These are phyloP conservation scores for Hippocampus kuda DNA, from an alignment of 2,797 vertebrate genomes.

Conservation along the genomic window DNA sequence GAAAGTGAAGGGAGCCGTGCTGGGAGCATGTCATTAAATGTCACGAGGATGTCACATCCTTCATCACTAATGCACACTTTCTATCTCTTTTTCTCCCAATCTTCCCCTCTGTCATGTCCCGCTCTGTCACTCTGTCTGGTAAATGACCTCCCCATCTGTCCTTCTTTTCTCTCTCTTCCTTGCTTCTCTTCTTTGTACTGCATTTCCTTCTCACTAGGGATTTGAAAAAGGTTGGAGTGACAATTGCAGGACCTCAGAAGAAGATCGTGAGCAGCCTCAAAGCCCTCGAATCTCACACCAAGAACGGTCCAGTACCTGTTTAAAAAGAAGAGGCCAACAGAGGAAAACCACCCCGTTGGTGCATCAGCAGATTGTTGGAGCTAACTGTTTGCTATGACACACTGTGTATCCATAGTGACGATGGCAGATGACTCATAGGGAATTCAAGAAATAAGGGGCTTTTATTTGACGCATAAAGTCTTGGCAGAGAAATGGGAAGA, in stretches of 20 bases:
- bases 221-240: slow-evolving; percentile 90
- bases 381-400: slow-evolving; percentile 36
- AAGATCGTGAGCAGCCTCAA: slow-evolving; percentile 95
- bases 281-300: slow-evolving; percentile 88
- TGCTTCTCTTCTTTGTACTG: background rate
- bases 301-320: slow-evolving; percentile 90
- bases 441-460: slow-evolving; percentile 30
- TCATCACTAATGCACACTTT: slow-evolving; percentile 28
- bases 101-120: slow-evolving; percentile 13
- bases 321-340: slow-evolving; percentile 52
- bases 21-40: slow-evolving; percentile 44
- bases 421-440: slow-evolving; percentile 19
- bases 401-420: slow-evolving; percentile 34
- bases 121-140: slow-evolving; percentile 16
- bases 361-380: slow-evolving; percentile 33
- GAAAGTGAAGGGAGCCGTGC: slow-evolving; percentile 42
- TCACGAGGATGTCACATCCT: slow-evolving; percentile 41
- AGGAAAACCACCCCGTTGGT: slow-evolving; percentile 33
- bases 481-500: slow-evolving; percentile 21
- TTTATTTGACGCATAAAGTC: slow-evolving; percentile 18
- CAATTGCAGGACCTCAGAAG: slow-evolving; percentile 89
- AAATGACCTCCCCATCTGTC: slow-evolving; percentile 1
- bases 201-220: slow-evolving; percentile 68
- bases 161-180: background rate
- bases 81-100: slow-evolving; percentile 23